These are phyloP conservation scores for Synergus gifuensis DNA, from an alignment of 2,888 invertebrate species.

Conservation along the genomic window DNA sequence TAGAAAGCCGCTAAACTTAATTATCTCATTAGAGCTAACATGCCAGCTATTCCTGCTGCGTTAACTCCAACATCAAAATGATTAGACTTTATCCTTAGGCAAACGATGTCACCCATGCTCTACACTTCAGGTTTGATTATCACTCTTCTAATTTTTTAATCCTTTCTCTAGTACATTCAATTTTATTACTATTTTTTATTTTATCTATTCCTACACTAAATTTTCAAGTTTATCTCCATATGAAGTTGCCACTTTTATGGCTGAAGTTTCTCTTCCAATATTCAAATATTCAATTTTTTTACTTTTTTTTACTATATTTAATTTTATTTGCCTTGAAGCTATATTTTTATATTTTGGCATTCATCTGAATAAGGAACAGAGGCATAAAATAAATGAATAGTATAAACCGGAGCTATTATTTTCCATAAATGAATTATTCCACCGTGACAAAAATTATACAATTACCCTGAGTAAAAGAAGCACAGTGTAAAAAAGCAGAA, in stretches of 20 bases:
- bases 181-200: not conserved
- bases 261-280: too few species aligned
- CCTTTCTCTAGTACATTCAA: not conserved
- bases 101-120: slow-evolving; percentile 14
- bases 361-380: not conserved
- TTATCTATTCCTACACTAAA: not conserved
- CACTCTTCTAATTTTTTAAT: not conserved
- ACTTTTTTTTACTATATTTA: too few species aligned
- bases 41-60: slow-evolving; percentile 20
- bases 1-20: slow-evolving; percentile 29
- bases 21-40: slow-evolving; percentile 38
- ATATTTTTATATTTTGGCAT: not conserved
- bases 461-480: not conserved
- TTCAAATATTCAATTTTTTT: too few species aligned
- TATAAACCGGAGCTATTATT: not conserved
- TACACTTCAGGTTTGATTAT: not conserved
- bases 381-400: not conserved
- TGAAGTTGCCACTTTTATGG: not conserved
- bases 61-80: slow-evolving; percentile 32
- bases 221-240: too few species aligned
- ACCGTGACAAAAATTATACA: not conserved
- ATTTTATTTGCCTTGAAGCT: not conserved
- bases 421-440: not conserved
- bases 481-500: not conserved
- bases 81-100: slow-evolving; percentile 24